Evolutionary conservation across 1,140 invertebrate species (phyloP).

Genomic region (Drosophila equinoxialis): DNA sequence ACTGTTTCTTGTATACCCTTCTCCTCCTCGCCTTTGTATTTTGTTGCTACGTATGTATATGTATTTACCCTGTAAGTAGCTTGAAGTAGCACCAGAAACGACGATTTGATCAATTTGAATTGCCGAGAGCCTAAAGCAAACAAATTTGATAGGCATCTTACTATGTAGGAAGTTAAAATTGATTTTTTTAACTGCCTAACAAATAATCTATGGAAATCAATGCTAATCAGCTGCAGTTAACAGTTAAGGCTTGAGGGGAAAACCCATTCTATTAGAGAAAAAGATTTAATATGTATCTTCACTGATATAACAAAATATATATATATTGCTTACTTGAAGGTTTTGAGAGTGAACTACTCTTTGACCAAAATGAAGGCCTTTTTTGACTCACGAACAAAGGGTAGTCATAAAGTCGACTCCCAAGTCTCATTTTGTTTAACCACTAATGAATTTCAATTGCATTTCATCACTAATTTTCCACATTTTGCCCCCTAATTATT

Average conservation of each 20-base stretch:
- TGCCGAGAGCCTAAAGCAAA: not conserved
- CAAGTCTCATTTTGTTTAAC: conserved; percentile 10
- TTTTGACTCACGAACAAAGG: too few relatives aligned
- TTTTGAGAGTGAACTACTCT: too few relatives aligned
- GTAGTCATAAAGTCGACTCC: not conserved
- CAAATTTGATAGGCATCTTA: not conserved
- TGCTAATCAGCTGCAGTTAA: not conserved
- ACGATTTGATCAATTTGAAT: not conserved
- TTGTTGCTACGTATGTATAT: not conserved
- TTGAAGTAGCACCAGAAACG: not conserved
- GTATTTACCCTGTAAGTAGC: not conserved
- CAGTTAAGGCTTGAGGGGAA: not conserved
- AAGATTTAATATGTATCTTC: too few relatives aligned
- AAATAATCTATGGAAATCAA: conserved; percentile 2
- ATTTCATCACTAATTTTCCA: conserved; percentile 46
- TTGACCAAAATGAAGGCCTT: too few relatives aligned
- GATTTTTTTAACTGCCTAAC: not conserved
- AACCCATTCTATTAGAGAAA: too few relatives aligned
- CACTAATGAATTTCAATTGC: conserved; percentile 71
- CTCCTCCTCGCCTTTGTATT: conserved; percentile 14
- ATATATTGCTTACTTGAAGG: too few relatives aligned
- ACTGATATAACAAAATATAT: too few relatives aligned
- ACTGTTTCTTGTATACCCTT: conserved; percentile 43
- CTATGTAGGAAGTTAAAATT: not conserved
- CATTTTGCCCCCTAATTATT: conserved; percentile 54